phyloP scores from a whole-genome alignment of 2,888 invertebrate genomes.

The Neuroscelio doddi region DNA sequence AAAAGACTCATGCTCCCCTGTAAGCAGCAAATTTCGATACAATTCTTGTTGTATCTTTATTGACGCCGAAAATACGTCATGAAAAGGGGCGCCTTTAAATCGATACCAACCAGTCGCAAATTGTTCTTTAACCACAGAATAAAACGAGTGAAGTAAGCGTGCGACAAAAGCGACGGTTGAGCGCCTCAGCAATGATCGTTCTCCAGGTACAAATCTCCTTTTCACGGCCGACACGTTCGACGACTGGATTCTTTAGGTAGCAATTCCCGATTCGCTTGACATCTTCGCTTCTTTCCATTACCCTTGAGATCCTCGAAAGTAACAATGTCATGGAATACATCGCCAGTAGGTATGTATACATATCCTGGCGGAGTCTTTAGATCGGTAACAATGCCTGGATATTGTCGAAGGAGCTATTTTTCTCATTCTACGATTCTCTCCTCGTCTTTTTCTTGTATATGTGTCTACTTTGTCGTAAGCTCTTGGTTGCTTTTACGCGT shows the following conservation, averaged over 20 bases:
- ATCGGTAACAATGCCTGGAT: conserved; percentile 14
- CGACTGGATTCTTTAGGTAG: conserved; percentile 31
- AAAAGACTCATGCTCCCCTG: neutral
- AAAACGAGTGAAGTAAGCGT: conserved; percentile 48
- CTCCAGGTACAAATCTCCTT: conserved; percentile 50
- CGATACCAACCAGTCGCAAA: conserved; percentile 50
- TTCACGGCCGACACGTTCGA: conserved; percentile 43
- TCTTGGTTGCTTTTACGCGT: too few relatives aligned
- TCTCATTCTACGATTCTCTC: conserved; percentile 18
- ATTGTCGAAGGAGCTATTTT: conserved; percentile 23
- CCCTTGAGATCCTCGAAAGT: conserved; percentile 21
- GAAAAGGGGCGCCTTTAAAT: conserved; percentile 41
- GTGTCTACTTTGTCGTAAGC: too few relatives aligned
- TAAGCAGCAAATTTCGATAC: neutral
- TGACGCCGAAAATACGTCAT: conserved; percentile 24
- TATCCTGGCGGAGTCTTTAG: neutral
- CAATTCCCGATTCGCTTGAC: conserved; percentile 39
- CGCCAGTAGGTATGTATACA: conserved; percentile 22
- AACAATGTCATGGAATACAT: conserved; percentile 35
- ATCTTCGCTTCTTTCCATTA: conserved; percentile 22
- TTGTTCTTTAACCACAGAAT: conserved; percentile 56
- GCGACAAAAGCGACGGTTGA: conserved; percentile 51
- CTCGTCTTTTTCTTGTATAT: too few relatives aligned
- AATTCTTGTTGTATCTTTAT: conserved; percentile 1
- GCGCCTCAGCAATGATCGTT: conserved; percentile 54